Evolutionary conservation across 2,888 invertebrate genomes (phyloP).

Genomic region (Smittia sp.): DNA sequence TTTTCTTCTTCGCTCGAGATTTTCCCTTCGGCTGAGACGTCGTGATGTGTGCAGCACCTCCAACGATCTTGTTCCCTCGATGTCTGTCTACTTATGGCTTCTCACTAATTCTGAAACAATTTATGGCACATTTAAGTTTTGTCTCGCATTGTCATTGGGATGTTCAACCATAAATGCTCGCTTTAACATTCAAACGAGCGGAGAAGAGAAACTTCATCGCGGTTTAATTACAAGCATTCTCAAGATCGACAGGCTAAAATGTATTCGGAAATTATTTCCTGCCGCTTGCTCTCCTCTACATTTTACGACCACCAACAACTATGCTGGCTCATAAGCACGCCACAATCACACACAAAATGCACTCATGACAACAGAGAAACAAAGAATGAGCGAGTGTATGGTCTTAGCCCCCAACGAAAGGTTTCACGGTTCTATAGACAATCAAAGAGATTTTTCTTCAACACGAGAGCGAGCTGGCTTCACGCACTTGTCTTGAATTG

Average conservation of each 20-base stretch:
- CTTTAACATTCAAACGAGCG: too few species aligned
- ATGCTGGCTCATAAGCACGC: neutral
- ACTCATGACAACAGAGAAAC: neutral
- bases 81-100: too few species aligned
- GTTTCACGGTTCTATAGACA: neutral
- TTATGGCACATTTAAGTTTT: too few species aligned
- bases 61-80: too few species aligned
- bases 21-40: too few species aligned
- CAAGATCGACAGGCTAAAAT: neutral
- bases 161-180: too few species aligned
- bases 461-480: neutral
- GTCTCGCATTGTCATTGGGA: too few species aligned
- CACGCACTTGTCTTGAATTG: slow-evolving; percentile 4
- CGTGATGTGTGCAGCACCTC: too few species aligned
- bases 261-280: slow-evolving; percentile 31
- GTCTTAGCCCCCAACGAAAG: neutral
- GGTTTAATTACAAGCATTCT: too few species aligned
- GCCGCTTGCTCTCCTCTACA: slow-evolving; percentile 15
- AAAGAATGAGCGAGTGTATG: neutral
- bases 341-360: neutral
- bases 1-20: neutral
- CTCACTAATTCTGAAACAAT: too few species aligned
- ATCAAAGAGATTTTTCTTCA: neutral
- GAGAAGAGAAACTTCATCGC: too few species aligned
- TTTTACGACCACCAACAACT: slow-evolving; percentile 13